Evolutionary conservation across 2,797 vertebrate species (phyloP), one percentile per base, ranked within the genome.

Genomic region (Cercopithecus hamlyni): DNA sequence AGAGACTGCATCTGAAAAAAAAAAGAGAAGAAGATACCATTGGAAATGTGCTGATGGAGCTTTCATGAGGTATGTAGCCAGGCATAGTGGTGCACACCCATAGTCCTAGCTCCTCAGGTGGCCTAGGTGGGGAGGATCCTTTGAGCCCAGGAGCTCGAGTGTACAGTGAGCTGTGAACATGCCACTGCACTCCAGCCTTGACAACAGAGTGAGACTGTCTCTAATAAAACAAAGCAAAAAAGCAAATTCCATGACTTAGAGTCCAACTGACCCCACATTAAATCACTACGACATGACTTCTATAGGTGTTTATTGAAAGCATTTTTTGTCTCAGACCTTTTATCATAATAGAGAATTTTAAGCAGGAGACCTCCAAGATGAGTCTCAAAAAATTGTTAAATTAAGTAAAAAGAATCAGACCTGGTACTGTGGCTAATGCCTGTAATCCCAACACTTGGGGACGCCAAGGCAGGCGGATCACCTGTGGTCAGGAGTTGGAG

Each of bases 331-430:
- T 93, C 39, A 83, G 7, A n/a, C 24, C 41, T 91, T 84, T 94
- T 81, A 95, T 88, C 14, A 12, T 86, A 48, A 82, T 57, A 89
- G 15, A 95, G 30, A 75, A 50, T 96, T 90, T 92, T 85, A 83
- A 36, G 7, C 57, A 85, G 20, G 45, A 92, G 77, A 2, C 15
- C 41, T 77, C 61, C 61, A 81, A 48, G 30, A 45, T 27, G 1
- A 57, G 43, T 83, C 48, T 97, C 20, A 20, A 76, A 85, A 97
- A 91, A 50, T 36, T 93, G 36, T 48, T 55, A 52, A 86, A 88
- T 75, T 86, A 45, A 73, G 33, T 83, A 67, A 94, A 96, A 95
- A 64, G 15, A 64, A 64, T 67, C 33, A 67, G 61, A 33, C 52
- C 52, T 22, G 52, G 19, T 55, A 55, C 52, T 20, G 52, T 55